Evolutionary conservation across 2,888 invertebrate species (phyloP), one percentile per base, ranked within the genome.

Genomic region (Drosophila incognita): DNA sequence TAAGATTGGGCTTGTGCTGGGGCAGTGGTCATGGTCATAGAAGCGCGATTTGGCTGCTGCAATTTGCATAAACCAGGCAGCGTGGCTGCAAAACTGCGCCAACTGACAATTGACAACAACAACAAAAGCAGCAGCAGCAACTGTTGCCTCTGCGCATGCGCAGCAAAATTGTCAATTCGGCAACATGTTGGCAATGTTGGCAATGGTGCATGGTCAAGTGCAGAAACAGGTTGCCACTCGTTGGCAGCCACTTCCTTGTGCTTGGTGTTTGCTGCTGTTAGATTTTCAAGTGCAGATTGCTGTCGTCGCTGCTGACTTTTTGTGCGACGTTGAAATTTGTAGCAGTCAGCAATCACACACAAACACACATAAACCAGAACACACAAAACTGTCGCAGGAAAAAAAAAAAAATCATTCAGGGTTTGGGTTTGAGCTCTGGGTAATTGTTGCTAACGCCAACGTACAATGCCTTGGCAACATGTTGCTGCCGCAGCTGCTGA

Each of bases 171-270:
- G 86, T 82, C 91, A 91, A 90, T 90, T 89, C 85, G 90, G 87
- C 89, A 91, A 91, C 90, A 91, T 91, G 91, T 90, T 90, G 89
- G 76, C 29, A n/a, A 56, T 57, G 57, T 21, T 57, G 42, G 57
- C 57, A 38, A 64, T 51, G 61, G 76, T 73, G 74, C 89, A 90
- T 91, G 91, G 90, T 91, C 91, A 91, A 91, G 90, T 91, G 91
- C 85, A 77, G 69, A 81, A 85, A 85, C 85, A 85, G 85, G 87
- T 89, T 90, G 84, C 76, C 69, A 76, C 64, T 61, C 73, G 71
- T 71, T 77, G 76, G 76, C 82, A 79, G 82, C 77, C 75, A 82
- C 80, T 87, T 89, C 89, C 89, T 84, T 66, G 84, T 72, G 72
- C 33, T 70, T 62, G 72, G 54, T 71, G 68, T 53, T 76, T 76